Conservation (phyloP, 2,113 vertebrate genomes). For the Rousettus leschenaultii region DNA sequence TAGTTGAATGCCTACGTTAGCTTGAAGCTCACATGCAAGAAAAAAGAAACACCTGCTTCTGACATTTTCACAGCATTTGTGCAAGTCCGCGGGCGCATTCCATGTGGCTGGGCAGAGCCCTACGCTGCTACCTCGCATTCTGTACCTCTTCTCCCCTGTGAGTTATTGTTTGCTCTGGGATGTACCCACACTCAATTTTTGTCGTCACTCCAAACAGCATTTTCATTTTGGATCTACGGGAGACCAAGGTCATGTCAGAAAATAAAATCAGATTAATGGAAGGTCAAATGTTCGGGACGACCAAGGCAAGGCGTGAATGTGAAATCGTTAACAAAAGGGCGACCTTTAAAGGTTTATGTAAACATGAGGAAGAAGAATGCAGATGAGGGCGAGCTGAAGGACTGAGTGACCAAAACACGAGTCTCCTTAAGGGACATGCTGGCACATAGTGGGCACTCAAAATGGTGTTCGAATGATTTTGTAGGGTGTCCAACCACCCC, state of each 20-base stretch:
- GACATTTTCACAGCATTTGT: conserved; percentile 54
- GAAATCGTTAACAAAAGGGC: not conserved
- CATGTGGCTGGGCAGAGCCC: fast-evolving
- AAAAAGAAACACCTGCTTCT: conserved; percentile 63
- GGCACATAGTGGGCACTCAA: not conserved
- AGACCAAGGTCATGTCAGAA: conserved; percentile 48
- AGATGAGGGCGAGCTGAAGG: not conserved
- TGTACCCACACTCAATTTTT: not conserved
- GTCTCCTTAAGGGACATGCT: fast-evolving
- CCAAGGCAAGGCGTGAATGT: not conserved
- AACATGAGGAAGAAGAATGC: not conserved
- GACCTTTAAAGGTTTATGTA: not conserved
- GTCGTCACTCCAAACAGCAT: not conserved
- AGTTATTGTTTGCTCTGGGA: not conserved
- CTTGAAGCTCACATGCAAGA: conserved; percentile 52
- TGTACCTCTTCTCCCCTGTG: not conserved
- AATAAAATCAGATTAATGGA: conserved; percentile 63
- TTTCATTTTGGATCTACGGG: conserved; percentile 22
- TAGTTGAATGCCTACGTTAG: conserved; percentile 65
- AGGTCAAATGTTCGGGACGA: not conserved
- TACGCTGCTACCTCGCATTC: not conserved
- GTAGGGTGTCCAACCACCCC: too few relatives aligned
- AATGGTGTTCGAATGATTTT: not conserved
- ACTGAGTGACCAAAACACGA: fast-evolving
- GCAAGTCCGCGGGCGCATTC: not conserved